Conservation (phyloP, 2,113 vertebrate genomes). For the Electrona antarctica region DNA sequence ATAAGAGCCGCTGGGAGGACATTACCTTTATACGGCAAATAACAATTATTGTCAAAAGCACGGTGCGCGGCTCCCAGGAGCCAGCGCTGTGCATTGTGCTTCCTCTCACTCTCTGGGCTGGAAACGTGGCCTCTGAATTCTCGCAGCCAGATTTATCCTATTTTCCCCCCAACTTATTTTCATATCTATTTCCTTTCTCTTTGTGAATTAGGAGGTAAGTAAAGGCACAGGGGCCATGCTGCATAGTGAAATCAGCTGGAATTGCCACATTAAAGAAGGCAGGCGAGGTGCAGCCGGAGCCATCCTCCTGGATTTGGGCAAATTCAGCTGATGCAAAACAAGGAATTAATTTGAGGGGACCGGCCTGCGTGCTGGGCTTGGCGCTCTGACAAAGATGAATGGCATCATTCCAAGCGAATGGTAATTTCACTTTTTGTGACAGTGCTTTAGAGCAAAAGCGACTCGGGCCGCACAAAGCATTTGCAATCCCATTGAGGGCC, state of each 20-base stretch:
- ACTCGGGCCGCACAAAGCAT: constrained; percentile 94
- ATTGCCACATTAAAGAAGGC: constrained; percentile 95
- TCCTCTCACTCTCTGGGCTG: constrained; percentile 81
- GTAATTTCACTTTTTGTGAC: constrained; percentile 99
- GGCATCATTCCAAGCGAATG: constrained; percentile 99
- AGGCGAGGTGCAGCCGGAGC: constrained; percentile 90
- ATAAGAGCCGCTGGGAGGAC: constrained; percentile 88
- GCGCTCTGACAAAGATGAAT: constrained; percentile 99
- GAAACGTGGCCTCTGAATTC: constrained; percentile 87
- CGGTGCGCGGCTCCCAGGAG: constrained; percentile 87
- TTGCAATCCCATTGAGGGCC: constrained; percentile 97
- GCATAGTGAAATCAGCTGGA: constrained; percentile 85
- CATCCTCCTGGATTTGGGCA: constrained; percentile 99
- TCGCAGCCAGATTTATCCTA: constrained; percentile 91
- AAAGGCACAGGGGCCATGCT: constrained; percentile 76
- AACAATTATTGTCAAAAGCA: constrained; percentile 91
- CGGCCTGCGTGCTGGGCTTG: constrained; percentile 93
- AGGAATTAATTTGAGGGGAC: constrained; percentile 99
- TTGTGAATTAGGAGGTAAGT: constrained; percentile 98
- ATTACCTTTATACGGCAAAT: constrained; percentile 94
- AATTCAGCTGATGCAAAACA: constrained; percentile 99
- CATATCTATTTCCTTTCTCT: constrained; percentile 96
- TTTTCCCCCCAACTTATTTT: constrained; percentile 95
- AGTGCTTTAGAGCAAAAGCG: constrained; percentile 98
- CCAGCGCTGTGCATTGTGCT: constrained; percentile 84